phyloP scores from a whole-genome alignment of 2,797 vertebrate species.

The Darevskia nairensis region DNA sequence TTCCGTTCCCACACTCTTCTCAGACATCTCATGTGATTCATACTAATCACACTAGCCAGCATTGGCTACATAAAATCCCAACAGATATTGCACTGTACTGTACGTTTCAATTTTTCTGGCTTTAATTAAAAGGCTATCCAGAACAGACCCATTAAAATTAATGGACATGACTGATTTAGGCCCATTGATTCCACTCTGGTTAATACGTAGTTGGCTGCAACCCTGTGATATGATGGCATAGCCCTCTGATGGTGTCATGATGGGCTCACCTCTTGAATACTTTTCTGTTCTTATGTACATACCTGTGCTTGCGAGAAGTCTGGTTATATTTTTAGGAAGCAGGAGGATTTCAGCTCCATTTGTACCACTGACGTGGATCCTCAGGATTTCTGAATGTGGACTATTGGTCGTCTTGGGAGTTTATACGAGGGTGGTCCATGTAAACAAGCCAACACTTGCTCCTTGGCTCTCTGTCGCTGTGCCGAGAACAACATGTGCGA shows the following conservation, averaged over 20 bases:
- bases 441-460: not conserved
- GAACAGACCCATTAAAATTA: too few relatives aligned
- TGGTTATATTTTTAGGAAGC: not conserved
- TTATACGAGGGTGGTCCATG: not conserved
- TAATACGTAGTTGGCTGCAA: too few relatives aligned
- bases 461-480: not conserved
- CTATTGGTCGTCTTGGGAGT: not conserved
- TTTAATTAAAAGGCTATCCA: too few relatives aligned
- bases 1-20: too few relatives aligned
- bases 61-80: too few relatives aligned
- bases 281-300: not conserved
- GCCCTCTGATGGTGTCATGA: not conserved
- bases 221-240: too few relatives aligned
- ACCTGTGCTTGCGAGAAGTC: not conserved
- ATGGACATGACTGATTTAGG: too few relatives aligned
- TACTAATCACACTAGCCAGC: too few relatives aligned
- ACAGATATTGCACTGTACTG: not conserved
- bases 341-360: not conserved
- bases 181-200: too few relatives aligned
- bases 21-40: too few relatives aligned
- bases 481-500: not conserved
- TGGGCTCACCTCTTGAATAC: not conserved
- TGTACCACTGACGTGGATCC: not conserved
- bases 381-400: not conserved
- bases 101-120: not conserved